phyloP scores from a whole-genome alignment of 2,888 invertebrate genomes.

The Eledone cirrhosa region DNA sequence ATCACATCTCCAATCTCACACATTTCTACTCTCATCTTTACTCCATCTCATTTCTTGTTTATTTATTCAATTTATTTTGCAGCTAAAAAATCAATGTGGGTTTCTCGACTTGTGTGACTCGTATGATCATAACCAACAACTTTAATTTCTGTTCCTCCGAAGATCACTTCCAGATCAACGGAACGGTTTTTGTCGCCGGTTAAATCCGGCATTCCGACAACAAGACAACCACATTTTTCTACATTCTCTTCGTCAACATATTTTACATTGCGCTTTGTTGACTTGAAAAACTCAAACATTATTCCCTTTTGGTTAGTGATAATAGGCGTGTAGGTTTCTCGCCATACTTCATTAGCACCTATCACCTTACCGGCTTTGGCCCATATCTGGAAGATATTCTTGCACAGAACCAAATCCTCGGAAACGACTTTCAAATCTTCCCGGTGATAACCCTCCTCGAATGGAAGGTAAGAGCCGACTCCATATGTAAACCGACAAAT shows the following conservation, averaged over 20 bases:
- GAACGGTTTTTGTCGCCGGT: constrained; percentile 58
- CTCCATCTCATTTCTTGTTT: neutral
- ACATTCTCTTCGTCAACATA: constrained; percentile 58
- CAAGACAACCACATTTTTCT: constrained; percentile 58
- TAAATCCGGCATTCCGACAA: constrained; percentile 60
- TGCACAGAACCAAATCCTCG: constrained; percentile 56
- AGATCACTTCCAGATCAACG: constrained; percentile 60
- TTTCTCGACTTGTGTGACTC: constrained; percentile 54
- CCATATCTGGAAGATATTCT: constrained; percentile 57
- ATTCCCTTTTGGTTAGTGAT: constrained; percentile 60
- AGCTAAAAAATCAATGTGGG: constrained; percentile 57
- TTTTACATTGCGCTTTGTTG: constrained; percentile 46
- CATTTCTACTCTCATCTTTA: neutral
- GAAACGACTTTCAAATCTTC: constrained; percentile 57
- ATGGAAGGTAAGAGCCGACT: constrained; percentile 58
- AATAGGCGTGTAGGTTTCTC: constrained; percentile 60
- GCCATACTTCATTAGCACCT: constrained; percentile 60
- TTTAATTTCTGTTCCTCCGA: constrained; percentile 60
- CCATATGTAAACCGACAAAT: constrained; percentile 61
- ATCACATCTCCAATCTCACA: neutral
- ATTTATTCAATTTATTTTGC: neutral
- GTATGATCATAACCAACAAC: constrained; percentile 60
- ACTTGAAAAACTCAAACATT: constrained; percentile 61
- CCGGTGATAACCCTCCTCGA: constrained; percentile 54
- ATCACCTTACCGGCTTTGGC: constrained; percentile 59